Evolutionary conservation across 2,113 vertebrate species (phyloP).

Genomic region (Cyanoramphus novaezelandiae): DNA sequence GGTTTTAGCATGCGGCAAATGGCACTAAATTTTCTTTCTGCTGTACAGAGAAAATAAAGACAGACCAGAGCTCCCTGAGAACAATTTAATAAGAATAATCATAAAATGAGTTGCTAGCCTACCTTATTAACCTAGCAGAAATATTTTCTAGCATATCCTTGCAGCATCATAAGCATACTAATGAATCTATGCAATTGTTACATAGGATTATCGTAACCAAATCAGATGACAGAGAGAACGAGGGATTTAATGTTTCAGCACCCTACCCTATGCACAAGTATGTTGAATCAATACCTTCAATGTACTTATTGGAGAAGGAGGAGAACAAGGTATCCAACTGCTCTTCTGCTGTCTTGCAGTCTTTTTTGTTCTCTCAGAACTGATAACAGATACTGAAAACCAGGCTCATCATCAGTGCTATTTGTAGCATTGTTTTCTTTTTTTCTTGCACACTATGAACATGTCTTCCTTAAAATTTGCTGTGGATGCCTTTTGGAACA

Average conservation of each 20-base stretch:
- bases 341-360: neutral
- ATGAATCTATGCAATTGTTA: neutral
- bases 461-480: neutral
- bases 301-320: neutral
- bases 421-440: neutral
- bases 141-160: neutral
- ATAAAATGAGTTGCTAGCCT: neutral
- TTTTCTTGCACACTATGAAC: neutral
- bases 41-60: neutral
- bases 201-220: neutral
- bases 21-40: neutral
- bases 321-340: neutral
- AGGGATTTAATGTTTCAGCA: neutral
- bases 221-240: neutral
- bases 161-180: neutral
- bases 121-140: neutral
- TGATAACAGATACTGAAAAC: neutral
- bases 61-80: neutral
- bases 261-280: neutral
- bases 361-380: neutral
- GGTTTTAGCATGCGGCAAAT: neutral
- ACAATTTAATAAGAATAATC: neutral
- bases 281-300: neutral
- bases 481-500: neutral
- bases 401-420: neutral